These are phyloP conservation scores for Cyanoramphus novaezelandiae DNA, from an alignment of 2,113 vertebrate species.

Conservation along the genomic window DNA sequence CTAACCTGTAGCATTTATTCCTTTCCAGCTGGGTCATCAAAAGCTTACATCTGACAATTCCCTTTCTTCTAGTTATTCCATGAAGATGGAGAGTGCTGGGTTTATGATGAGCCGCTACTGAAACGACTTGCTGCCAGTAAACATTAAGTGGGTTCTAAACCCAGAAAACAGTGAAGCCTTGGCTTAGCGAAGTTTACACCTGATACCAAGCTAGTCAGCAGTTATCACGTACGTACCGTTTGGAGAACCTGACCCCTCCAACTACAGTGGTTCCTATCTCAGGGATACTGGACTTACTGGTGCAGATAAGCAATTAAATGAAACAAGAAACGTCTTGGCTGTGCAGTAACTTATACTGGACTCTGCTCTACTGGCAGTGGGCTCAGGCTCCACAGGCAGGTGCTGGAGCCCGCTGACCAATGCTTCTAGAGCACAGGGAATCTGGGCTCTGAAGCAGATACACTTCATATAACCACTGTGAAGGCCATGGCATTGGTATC, in stretches of 20 bases:
- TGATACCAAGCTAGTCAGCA: conserved; percentile 24
- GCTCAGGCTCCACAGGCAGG: conserved; percentile 23
- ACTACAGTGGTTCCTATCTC: conserved; percentile 82
- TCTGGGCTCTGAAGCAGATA: background rate
- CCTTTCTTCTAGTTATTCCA: conserved; percentile 87
- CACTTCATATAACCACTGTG: conserved; percentile 51
- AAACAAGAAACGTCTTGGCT: conserved; percentile 45
- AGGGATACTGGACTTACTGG: conserved; percentile 81
- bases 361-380: conserved; percentile 19
- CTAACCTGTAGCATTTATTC: background rate
- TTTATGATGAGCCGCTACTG: conserved; percentile 94
- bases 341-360: conserved; percentile 43
- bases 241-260: conserved; percentile 62
- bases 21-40: fast-evolving
- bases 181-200: conserved; percentile 38
- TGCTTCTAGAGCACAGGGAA: conserved; percentile 33
- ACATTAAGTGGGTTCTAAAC: conserved; percentile 71
- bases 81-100: conserved; percentile 98
- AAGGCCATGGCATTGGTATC: conserved; percentile 56
- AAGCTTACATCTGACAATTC: background rate
- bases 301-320: conserved; percentile 71
- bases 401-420: background rate
- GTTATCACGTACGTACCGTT: background rate
- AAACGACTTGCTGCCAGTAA: conserved; percentile 87
- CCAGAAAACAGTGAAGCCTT: background rate